A percentile compares a stretch with the other conserved stretches of the same genome.
Evolutionary conservation across 2,113 vertebrate species (phyloP).

Genomic region (Seriola rivoliana): DNA sequence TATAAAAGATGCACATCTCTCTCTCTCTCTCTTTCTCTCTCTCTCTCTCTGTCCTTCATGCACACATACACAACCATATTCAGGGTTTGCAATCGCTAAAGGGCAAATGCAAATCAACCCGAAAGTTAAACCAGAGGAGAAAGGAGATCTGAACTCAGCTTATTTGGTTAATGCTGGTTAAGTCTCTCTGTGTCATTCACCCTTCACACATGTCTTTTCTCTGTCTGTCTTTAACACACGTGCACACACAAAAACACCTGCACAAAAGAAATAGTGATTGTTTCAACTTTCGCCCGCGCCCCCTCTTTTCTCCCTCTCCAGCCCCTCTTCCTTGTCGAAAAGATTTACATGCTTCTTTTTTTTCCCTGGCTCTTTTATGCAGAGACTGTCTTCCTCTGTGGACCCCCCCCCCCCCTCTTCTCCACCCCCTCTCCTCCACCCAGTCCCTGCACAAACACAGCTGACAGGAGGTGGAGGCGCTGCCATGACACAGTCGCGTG

Average conservation of each 20-base stretch:
- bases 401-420: constrained; percentile 6
- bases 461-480: constrained; percentile 79
- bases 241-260: constrained; percentile 69
- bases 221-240: constrained; percentile 26
- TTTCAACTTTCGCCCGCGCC: constrained; percentile 71
- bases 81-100: constrained; percentile 37
- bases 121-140: constrained; percentile 73
- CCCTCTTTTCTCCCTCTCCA: constrained; percentile 44
- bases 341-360: constrained; percentile 76
- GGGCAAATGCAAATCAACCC: constrained; percentile 76
- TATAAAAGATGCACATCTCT: neutral
- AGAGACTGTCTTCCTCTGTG: constrained; percentile 39
- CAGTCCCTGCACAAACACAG: constrained; percentile 83
- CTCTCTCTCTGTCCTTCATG: neutral
- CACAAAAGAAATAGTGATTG: constrained; percentile 77
- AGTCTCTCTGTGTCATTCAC: constrained; percentile 58
- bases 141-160: constrained; percentile 65
- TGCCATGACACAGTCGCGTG: constrained; percentile 79
- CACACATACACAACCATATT: constrained; percentile 25
- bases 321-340: constrained; percentile 65
- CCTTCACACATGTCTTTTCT: constrained; percentile 28
- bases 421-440: constrained; percentile 15
- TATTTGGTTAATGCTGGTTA: constrained; percentile 80
- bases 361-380: constrained; percentile 58
- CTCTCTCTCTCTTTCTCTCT: neutral